A percentile compares a stretch with the other conserved stretches of the same genome.
These are phyloP conservation scores for Macropus fuliginosus DNA, from an alignment of 2,797 vertebrate genomes.

Conservation along the genomic window DNA sequence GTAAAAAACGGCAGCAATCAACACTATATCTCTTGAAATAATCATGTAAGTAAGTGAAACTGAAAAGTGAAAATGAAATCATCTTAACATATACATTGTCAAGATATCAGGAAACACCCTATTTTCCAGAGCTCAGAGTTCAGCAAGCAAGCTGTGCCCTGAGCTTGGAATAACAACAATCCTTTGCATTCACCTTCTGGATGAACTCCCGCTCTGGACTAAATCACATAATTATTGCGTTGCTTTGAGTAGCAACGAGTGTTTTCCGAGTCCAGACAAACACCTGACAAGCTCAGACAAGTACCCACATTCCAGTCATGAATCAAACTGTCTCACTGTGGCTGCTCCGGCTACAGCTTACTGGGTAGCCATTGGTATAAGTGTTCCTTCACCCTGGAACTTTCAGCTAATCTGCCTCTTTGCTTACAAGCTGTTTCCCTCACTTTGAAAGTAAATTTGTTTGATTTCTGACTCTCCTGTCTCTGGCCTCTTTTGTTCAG, in stretches of 20 bases:
- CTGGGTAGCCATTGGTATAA: not conserved
- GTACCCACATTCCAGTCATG: not conserved
- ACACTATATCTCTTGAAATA: constrained; percentile 92
- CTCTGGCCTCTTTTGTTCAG: not conserved
- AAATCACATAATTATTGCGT: not conserved
- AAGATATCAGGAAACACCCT: not conserved
- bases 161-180: not conserved
- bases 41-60: constrained; percentile 94
- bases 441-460: not conserved
- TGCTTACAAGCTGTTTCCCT: too few relatives aligned
- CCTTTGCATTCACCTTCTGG: not conserved
- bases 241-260: not conserved
- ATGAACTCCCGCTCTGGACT: too few relatives aligned
- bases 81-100: constrained; percentile 22
- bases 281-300: too few relatives aligned
- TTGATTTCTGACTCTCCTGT: not conserved
- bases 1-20: constrained; percentile 97
- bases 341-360: not conserved
- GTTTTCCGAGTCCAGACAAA: not conserved
- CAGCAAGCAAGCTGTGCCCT: not conserved
- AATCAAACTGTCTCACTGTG: not conserved
- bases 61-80: constrained; percentile 80
- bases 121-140: not conserved
- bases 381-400: too few relatives aligned
- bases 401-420: too few relatives aligned